phyloP scores from a whole-genome alignment of 2,113 vertebrate genomes.

The Puntigrus tetrazona region DNA sequence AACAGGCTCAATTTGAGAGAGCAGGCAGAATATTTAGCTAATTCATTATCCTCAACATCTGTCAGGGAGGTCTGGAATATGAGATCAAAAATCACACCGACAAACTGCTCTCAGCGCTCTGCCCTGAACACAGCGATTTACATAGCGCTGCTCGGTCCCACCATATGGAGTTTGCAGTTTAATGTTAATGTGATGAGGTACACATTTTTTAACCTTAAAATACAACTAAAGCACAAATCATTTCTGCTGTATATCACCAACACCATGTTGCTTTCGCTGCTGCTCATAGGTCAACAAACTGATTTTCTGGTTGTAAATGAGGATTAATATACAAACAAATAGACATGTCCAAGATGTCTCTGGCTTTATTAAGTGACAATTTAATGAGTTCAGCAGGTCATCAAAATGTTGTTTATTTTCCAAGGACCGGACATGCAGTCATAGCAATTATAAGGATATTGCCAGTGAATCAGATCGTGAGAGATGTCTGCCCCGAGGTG shows the following conservation, averaged over 20 bases:
- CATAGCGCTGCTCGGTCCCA: not conserved
- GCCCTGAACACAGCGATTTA: conserved; percentile 1
- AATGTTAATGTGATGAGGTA: conserved; percentile 3
- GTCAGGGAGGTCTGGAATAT: conserved; percentile 31
- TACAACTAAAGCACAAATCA: not conserved
- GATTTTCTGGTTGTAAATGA: not conserved
- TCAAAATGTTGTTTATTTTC: conserved; percentile 7
- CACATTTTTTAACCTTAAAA: not conserved
- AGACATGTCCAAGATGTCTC: not conserved
- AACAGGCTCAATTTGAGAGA: conserved; percentile 33
- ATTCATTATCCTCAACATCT: conserved; percentile 31
- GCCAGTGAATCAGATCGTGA: conserved; percentile 1
- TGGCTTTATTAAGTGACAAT: not conserved
- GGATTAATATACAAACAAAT: not conserved
- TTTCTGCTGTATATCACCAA: not conserved
- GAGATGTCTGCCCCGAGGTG: not conserved
- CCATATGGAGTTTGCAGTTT: conserved; percentile 9
- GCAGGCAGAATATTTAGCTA: conserved; percentile 20
- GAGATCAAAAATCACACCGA: conserved; percentile 22
- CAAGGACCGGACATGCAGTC: not conserved
- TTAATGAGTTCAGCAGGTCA: conserved; percentile 13
- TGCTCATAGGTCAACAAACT: not conserved
- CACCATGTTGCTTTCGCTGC: not conserved
- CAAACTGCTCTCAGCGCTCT: conserved; percentile 3
- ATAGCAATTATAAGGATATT: conserved; percentile 10